Evolutionary conservation across 2,797 vertebrate genomes (phyloP).

Genomic region (Champsocephalus gunnari): DNA sequence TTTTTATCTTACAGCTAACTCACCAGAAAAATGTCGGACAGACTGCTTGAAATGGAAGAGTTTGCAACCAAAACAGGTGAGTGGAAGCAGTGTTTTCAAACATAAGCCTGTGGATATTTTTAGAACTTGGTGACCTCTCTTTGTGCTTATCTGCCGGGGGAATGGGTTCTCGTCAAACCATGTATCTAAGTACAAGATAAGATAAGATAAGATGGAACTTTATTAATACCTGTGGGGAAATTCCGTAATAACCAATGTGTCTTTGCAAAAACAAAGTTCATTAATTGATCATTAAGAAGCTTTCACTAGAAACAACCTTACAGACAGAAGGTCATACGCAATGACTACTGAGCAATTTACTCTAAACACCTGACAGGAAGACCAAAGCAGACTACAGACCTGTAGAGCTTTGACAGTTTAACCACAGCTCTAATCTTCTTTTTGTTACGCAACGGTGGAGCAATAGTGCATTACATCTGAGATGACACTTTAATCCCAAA

Average conservation of each 20-base stretch:
- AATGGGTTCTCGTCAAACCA: background rate
- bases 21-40: conserved; percentile 77
- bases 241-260: background rate
- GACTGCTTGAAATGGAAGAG: conserved; percentile 87
- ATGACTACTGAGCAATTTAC: background rate
- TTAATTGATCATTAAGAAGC: background rate
- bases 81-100: conserved; percentile 5
- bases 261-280: background rate
- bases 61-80: conserved; percentile 92
- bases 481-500: conserved; percentile 51
- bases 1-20: conserved; percentile 50
- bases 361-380: conserved; percentile 11
- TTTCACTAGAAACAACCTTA: background rate
- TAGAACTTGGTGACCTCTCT: background rate
- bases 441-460: conserved; percentile 57
- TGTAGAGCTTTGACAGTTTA: conserved; percentile 38
- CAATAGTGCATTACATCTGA: conserved; percentile 44
- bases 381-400: conserved; percentile 13
- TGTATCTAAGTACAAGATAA: background rate
- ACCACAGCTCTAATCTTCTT: conserved; percentile 67
- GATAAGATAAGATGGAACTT: too few species aligned
- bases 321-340: background rate
- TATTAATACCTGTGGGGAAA: too few species aligned
- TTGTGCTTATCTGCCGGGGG: background rate
- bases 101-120: background rate